phyloP scores from a whole-genome alignment of 2,888 invertebrate species.

The Xestia xanthographa region DNA sequence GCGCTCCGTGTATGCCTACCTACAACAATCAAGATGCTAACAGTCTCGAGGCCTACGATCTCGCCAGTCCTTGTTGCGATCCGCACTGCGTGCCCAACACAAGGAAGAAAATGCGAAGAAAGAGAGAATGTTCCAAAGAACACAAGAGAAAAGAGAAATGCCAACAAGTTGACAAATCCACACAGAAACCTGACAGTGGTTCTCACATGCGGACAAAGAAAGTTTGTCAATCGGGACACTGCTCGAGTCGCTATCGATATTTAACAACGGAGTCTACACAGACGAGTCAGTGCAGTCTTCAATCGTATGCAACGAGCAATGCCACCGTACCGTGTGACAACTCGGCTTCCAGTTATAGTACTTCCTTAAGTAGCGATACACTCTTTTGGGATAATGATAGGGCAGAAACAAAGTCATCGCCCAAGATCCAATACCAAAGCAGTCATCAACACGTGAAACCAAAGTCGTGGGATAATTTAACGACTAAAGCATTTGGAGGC shows the following conservation, averaged over 20 bases:
- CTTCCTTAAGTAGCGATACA: constrained; percentile 96
- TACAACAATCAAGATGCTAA: constrained; percentile 93
- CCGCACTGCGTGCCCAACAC: constrained; percentile 95
- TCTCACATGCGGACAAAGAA: constrained; percentile 88
- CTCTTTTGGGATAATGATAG: constrained; percentile 94
- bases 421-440: constrained; percentile 88
- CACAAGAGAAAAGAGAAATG: constrained; percentile 91
- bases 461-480: constrained; percentile 97
- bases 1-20: constrained; percentile 93
- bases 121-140: constrained; percentile 92
- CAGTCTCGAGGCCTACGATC: constrained; percentile 96
- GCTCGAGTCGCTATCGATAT: constrained; percentile 90
- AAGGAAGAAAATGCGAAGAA: constrained; percentile 87
- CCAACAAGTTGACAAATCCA: constrained; percentile 88
- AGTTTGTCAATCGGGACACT: constrained; percentile 82
- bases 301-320: constrained; percentile 95
- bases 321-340: constrained; percentile 92
- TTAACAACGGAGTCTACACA: constrained; percentile 92
- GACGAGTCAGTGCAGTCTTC: constrained; percentile 95
- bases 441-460: constrained; percentile 92
- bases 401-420: constrained; percentile 83
- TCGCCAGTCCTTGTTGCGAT: constrained; percentile 96
- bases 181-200: constrained; percentile 85
- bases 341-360: constrained; percentile 95
- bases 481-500: constrained; percentile 96